These are phyloP conservation scores for Capreolus pygargus DNA, from an alignment of 2,113 vertebrate genomes.

Conservation along the genomic window DNA sequence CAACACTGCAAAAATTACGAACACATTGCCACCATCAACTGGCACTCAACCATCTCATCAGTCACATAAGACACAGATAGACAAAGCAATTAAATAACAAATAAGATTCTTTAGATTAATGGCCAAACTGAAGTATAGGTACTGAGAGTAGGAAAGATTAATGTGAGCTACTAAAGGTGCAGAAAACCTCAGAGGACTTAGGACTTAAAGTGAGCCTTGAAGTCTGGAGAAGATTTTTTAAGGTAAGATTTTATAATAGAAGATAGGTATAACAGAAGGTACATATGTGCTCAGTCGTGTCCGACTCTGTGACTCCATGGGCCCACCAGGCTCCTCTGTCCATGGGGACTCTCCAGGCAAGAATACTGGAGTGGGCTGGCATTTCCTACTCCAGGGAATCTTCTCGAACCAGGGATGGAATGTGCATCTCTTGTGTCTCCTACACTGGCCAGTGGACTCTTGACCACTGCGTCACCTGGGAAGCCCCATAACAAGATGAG, in stretches of 20 bases:
- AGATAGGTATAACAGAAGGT: background rate
- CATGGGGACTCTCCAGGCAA: background rate
- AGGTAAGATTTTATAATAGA: background rate
- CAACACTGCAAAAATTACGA: background rate
- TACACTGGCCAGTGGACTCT: background rate
- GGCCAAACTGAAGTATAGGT: background rate
- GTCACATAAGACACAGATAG: background rate
- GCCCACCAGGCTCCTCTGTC: background rate
- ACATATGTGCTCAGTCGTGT: background rate
- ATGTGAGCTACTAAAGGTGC: too few relatives aligned
- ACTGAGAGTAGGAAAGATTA: background rate
- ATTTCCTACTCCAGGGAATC: background rate
- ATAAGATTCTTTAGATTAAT: background rate
- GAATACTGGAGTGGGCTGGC: background rate
- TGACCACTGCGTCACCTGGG: background rate
- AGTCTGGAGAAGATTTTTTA: background rate
- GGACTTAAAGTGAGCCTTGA: background rate
- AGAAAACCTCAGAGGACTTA: background rate
- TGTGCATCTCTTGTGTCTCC: background rate
- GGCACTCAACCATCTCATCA: background rate
- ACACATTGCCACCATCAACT: background rate
- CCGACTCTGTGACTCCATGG: background rate
- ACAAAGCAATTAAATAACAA: constrained; percentile 2
- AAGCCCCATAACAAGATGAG: background rate
- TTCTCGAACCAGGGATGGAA: background rate